Evolutionary conservation across 2,797 vertebrate genomes (phyloP).

Genomic region (Todus mexicanus): DNA sequence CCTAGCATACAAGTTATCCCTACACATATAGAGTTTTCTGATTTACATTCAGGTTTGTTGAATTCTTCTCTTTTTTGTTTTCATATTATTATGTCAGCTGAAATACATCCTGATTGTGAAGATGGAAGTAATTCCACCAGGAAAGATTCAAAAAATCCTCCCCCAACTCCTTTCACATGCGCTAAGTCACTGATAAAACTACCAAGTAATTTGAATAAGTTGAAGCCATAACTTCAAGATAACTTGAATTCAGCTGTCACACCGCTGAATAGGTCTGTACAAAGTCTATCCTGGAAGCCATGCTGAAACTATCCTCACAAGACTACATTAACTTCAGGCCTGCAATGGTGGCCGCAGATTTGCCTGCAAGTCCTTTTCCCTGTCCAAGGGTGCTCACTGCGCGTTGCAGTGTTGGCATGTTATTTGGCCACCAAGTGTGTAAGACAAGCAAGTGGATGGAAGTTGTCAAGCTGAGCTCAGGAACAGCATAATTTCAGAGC

Average conservation of each 20-base stretch:
- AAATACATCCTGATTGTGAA: not conserved
- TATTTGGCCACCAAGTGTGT: rapidly evolving
- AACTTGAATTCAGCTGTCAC: not conserved
- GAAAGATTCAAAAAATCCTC: not conserved
- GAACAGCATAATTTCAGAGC: not conserved
- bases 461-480: not conserved
- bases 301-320: not conserved
- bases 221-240: not conserved
- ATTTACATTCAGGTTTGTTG: not conserved
- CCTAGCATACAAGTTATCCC: not conserved
- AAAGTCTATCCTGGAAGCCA: not conserved
- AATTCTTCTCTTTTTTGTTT: not conserved
- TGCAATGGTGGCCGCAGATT: not conserved
- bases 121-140: not conserved
- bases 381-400: rapidly evolving
- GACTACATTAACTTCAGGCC: not conserved
- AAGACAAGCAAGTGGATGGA: not conserved
- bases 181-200: not conserved
- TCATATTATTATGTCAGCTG: not conserved
- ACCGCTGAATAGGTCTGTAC: not conserved
- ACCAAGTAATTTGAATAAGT: not conserved
- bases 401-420: rapidly evolving
- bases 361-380: not conserved
- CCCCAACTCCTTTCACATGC: not conserved
- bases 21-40: not conserved